phyloP scores from a whole-genome alignment of 2,113 vertebrate species.

The Orthonyx spaldingii region DNA sequence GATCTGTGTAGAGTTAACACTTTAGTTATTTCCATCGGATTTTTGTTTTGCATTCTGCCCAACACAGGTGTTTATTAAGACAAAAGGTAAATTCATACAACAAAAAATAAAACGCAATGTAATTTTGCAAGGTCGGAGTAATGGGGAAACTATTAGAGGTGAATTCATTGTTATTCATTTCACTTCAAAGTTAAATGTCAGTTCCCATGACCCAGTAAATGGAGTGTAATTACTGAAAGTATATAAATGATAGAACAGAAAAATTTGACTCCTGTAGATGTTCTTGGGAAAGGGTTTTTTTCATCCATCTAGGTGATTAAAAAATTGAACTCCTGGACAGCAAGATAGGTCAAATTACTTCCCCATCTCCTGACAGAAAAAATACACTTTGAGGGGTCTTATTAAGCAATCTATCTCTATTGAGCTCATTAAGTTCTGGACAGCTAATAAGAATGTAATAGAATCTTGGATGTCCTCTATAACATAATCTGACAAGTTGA shows the following conservation, averaged over 20 bases:
- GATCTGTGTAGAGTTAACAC: not conserved
- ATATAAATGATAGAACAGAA: slow-evolving; percentile 64
- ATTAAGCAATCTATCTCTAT: slow-evolving; percentile 66
- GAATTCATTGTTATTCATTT: slow-evolving; percentile 72
- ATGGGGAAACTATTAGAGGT: slow-evolving; percentile 44
- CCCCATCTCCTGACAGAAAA: slow-evolving; percentile 51
- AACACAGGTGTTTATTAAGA: not conserved
- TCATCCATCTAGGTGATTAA: slow-evolving; percentile 51
- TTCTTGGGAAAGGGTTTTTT: slow-evolving; percentile 31
- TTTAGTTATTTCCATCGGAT: not conserved
- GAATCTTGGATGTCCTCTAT: slow-evolving; percentile 62
- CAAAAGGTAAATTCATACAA: not conserved
- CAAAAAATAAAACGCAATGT: not conserved
- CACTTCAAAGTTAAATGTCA: slow-evolving; percentile 68
- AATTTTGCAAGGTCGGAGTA: slow-evolving; percentile 61
- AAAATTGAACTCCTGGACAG: slow-evolving; percentile 53
- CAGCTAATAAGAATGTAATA: slow-evolving; percentile 69
- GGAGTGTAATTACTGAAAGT: slow-evolving; percentile 70
- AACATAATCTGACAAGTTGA: slow-evolving; percentile 67
- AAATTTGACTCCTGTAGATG: slow-evolving; percentile 47
- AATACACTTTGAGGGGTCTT: slow-evolving; percentile 46
- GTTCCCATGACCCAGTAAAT: slow-evolving; percentile 73
- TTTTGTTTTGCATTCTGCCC: not conserved
- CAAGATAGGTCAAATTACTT: slow-evolving; percentile 56
- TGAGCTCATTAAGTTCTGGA: slow-evolving; percentile 64